A percentile compares a stretch with the other conserved stretches of the same genome.
Evolutionary conservation across 2,113 vertebrate species (phyloP).

Genomic region (Butastur rufipennis): DNA sequence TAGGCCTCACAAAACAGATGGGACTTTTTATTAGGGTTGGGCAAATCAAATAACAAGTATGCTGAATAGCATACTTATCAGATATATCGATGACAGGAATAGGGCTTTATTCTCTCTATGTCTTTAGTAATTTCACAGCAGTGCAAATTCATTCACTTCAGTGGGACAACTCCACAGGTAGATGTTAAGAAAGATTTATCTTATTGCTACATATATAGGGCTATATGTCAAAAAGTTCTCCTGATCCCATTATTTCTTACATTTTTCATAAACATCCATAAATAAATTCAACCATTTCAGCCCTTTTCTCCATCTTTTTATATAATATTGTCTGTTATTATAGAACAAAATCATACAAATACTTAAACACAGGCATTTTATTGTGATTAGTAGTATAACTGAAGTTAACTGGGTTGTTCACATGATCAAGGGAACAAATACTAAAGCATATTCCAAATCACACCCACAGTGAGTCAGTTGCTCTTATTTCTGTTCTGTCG

Average conservation of each 20-base stretch:
- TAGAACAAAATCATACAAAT: neutral
- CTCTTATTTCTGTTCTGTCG: neutral
- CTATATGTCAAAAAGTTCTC: neutral
- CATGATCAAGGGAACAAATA: neutral
- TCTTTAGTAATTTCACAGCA: neutral
- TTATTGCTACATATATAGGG: neutral
- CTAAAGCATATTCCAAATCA: neutral
- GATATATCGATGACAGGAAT: neutral
- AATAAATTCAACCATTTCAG: neutral
- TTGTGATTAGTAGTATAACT: neutral
- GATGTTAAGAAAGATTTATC: neutral
- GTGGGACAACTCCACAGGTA: neutral
- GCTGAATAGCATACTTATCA: neutral
- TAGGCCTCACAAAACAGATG: constrained; percentile 1
- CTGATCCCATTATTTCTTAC: neutral
- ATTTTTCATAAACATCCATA: neutral
- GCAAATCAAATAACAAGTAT: neutral
- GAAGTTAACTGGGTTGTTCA: neutral
- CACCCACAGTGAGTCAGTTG: neutral
- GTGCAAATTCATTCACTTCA: neutral
- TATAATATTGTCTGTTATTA: neutral
- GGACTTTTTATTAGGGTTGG: constrained; percentile 8
- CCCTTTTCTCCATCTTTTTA: neutral
- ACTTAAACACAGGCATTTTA: neutral
- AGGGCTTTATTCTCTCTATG: neutral